Evolutionary conservation across 2,113 vertebrate species (phyloP).

Genomic region (Misgurnus mizolepis): DNA sequence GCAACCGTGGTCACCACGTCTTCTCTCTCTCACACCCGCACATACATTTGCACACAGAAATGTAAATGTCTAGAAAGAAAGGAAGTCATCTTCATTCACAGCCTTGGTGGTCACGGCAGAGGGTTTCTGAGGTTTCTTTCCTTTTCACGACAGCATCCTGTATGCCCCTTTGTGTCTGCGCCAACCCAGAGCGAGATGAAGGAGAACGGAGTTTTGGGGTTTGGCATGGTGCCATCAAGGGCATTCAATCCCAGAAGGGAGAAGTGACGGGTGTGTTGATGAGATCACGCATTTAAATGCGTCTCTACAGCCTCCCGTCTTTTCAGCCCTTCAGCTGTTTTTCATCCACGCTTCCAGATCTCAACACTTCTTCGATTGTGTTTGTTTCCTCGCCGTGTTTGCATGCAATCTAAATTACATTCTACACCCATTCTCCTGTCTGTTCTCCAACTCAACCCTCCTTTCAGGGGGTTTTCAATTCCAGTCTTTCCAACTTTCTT

Average conservation of each 20-base stretch:
- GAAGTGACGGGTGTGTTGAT: slow-evolving; percentile 25
- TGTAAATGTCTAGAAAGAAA: slow-evolving; percentile 36
- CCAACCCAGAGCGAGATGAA: slow-evolving; percentile 16
- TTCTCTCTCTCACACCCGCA: slow-evolving; percentile 13
- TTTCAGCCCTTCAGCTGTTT: slow-evolving; percentile 36
- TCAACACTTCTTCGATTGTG: slow-evolving; percentile 8
- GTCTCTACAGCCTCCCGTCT: slow-evolving; percentile 13
- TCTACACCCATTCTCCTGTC: slow-evolving; percentile 18
- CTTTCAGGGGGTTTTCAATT: slow-evolving; percentile 5
- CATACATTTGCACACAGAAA: slow-evolving; percentile 19
- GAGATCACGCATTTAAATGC: slow-evolving; percentile 35
- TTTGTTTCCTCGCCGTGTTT: slow-evolving; percentile 9
- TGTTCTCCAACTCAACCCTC: not conserved
- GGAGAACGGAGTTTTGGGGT: not conserved
- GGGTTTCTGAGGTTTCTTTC: slow-evolving; percentile 26
- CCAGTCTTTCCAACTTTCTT: not conserved
- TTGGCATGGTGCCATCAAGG: slow-evolving; percentile 18
- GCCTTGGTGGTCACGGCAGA: slow-evolving; percentile 17
- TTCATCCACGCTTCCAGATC: slow-evolving; percentile 22
- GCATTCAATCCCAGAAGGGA: slow-evolving; percentile 39
- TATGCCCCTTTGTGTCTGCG: slow-evolving; percentile 32
- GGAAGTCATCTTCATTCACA: slow-evolving; percentile 46
- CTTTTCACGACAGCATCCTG: slow-evolving; percentile 43
- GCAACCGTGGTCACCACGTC: not conserved
- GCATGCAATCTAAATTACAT: slow-evolving; percentile 1